phyloP scores from a whole-genome alignment of 2,113 vertebrate genomes.

The Uropsilus gracilis region DNA sequence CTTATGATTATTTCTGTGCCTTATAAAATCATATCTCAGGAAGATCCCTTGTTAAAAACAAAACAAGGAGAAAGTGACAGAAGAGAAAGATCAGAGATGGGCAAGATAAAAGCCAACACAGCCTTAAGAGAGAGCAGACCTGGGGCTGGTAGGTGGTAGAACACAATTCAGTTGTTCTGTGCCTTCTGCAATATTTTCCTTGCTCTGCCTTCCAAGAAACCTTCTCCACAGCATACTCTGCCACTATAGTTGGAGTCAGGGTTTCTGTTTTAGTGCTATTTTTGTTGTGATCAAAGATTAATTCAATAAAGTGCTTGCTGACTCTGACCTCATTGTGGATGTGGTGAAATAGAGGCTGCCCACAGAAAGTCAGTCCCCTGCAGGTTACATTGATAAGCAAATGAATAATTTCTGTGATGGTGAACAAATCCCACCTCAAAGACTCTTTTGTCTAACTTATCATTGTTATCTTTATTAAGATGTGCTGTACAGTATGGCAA shows the following conservation, averaged over 20 bases:
- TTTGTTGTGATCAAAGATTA: background rate
- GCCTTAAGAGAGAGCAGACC: too few relatives aligned
- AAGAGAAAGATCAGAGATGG: too few relatives aligned
- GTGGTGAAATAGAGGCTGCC: background rate
- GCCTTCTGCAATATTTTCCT: rapidly evolving
- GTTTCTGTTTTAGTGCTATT: background rate
- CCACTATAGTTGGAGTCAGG: rapidly evolving
- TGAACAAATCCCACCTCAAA: background rate
- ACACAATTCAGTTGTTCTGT: background rate
- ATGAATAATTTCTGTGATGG: background rate
- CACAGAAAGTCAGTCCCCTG: background rate
- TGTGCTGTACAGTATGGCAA: background rate
- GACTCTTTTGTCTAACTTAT: background rate
- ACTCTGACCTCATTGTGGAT: background rate
- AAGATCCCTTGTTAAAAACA: background rate
- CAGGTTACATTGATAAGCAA: background rate
- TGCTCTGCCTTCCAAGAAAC: background rate
- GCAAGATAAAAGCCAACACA: background rate
- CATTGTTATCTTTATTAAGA: conserved; percentile 13
- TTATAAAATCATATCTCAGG: background rate
- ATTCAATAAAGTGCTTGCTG: background rate
- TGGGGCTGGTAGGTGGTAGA: rapidly evolving
- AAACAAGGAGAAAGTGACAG: background rate
- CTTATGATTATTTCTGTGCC: background rate
- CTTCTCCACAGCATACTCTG: background rate